Percentiles rank a stretch among this genome's conserved stretches.
Conservation (phyloP, 2,113 vertebrate species). For the Columbina picui region DNA sequence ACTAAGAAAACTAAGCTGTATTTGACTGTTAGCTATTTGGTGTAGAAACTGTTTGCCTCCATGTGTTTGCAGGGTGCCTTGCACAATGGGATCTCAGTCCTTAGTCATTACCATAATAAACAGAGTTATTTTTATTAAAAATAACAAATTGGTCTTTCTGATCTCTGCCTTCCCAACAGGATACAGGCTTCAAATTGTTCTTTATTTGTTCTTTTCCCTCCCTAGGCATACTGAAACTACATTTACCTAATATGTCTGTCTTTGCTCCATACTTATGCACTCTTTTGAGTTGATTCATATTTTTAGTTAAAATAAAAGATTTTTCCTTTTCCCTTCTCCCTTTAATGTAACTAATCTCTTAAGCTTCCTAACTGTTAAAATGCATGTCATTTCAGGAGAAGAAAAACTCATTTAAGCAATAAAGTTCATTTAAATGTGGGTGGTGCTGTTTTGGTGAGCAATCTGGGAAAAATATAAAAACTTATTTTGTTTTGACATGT, state of each 20-base stretch:
- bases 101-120: conserved; percentile 3
- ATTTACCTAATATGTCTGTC: not conserved
- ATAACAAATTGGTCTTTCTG: not conserved
- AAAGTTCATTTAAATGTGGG: not conserved
- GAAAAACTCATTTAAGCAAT: not conserved
- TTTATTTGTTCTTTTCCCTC: conserved; percentile 9
- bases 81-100: not conserved
- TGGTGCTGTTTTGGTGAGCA: not conserved
- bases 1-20: not conserved
- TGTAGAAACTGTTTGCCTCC: not conserved
- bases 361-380: not conserved
- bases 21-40: not conserved
- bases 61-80: not conserved
- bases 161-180: not conserved
- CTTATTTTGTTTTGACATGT: not conserved
- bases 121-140: conserved; percentile 3
- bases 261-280: not conserved
- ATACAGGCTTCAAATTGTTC: not conserved
- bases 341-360: not conserved
- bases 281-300: not conserved
- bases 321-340: not conserved
- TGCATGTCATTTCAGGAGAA: not conserved
- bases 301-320: not conserved
- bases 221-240: not conserved
- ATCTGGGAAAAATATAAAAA: not conserved